Evolutionary conservation across 2,113 vertebrate species (phyloP).

Genomic region (Chionis minor): DNA sequence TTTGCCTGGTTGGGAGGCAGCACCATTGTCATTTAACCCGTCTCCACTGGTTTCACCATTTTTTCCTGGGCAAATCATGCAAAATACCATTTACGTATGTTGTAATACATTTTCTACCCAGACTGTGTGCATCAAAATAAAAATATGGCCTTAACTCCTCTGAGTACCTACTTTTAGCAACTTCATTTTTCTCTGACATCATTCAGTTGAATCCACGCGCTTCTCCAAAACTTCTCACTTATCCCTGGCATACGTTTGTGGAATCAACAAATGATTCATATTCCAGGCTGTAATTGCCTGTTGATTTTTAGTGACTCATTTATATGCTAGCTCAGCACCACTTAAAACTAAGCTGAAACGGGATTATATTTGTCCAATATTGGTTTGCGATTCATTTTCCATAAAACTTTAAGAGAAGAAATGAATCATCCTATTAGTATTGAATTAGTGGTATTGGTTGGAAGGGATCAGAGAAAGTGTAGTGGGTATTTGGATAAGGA

Average conservation of each 20-base stretch:
- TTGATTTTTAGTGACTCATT: conserved; percentile 36
- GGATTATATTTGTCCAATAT: background rate
- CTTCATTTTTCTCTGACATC: background rate
- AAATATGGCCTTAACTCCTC: background rate
- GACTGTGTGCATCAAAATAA: background rate
- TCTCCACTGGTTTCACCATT: background rate
- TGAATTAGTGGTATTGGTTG: background rate
- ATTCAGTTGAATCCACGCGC: background rate
- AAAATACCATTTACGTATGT: background rate
- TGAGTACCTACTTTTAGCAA: background rate
- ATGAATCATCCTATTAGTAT: background rate
- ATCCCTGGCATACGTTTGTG: background rate
- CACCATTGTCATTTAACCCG: background rate
- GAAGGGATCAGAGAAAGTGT: background rate
- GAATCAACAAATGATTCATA: conserved; percentile 28
- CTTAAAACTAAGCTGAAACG: background rate
- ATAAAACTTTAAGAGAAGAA: background rate
- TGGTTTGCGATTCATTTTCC: background rate
- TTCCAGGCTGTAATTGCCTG: conserved; percentile 38
- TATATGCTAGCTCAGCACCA: conserved; percentile 39
- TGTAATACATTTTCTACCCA: background rate
- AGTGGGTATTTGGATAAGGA: background rate
- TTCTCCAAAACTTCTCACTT: background rate
- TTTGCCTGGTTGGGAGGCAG: background rate
- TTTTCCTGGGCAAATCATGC: background rate